A percentile compares a stretch with the other conserved stretches of the same genome.
These are phyloP conservation scores for Hymenopus coronatus DNA, from an alignment of 2,888 invertebrate genomes.

Conservation along the genomic window DNA sequence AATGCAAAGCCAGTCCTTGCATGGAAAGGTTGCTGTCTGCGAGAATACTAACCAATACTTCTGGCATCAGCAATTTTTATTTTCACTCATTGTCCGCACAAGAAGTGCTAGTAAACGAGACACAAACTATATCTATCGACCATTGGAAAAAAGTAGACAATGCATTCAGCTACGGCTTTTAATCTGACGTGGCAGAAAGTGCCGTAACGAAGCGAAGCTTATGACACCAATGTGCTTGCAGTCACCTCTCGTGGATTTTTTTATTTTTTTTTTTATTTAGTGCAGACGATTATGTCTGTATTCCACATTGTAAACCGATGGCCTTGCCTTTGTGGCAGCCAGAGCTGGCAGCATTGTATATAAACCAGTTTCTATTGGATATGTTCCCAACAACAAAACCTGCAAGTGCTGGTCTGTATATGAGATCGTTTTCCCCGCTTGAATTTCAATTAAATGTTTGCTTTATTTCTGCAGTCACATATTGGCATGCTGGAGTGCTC, in stretches of 20 bases:
- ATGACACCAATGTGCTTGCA: neutral
- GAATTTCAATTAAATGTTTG: neutral
- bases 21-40: too few species aligned
- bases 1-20: too few species aligned
- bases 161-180: neutral
- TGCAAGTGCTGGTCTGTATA: neutral
- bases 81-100: too few species aligned
- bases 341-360: neutral
- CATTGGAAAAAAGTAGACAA: neutral
- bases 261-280: neutral
- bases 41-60: too few species aligned
- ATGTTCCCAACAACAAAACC: neutral
- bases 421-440: neutral
- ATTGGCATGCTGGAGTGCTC: neutral
- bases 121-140: neutral
- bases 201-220: neutral
- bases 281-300: neutral
- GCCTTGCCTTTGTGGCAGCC: neutral
- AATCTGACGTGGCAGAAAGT: neutral
- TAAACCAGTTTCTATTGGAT: neutral
- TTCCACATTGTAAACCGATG: neutral
- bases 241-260: neutral
- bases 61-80: too few species aligned
- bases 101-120: neutral
- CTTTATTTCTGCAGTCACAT: neutral